Evolutionary conservation across 2,888 invertebrate genomes (phyloP), one percentile per base, ranked within the genome.

Genomic region (Tetranychus piercei): DNA sequence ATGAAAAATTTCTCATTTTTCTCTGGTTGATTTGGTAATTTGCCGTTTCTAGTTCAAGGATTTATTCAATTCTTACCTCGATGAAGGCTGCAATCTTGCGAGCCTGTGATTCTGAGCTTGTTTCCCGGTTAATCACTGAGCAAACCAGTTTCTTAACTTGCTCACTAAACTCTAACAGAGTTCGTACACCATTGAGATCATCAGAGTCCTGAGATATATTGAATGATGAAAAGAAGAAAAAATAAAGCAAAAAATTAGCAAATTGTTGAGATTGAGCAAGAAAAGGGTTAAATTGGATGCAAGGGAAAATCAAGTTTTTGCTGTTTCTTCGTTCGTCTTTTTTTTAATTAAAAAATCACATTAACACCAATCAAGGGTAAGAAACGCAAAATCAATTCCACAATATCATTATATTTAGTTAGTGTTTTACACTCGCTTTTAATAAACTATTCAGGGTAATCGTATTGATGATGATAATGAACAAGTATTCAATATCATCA

Each of bases 31-130:
- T 34, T 34, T 34, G 34, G 34, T 34, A 69, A 69, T 23, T 9
- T 9, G n/a, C 1, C 23, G 9, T 23, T 23, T 22, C n/a, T 69
- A 69, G 23, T 22, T 20, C 69, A 20, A 69, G 23, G 23, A 23
- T 55, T 55, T 55, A 55, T 9, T 55, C 15, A 71, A 44, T 44
- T 20, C 43, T 74, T 23, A 74, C 74, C 44, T 74, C 74, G 2
- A 74, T 74, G 70, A 74, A 74, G 7, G 72, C 74, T 18, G 72
- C 74, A 34, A 74, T 74, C 66, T 74, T 74, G 2, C 55, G 15
- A 11, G 66, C 72, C 45, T 72, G 74, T 18, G 65, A 23, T 9
- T 74, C 74, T 55, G 72, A 64, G 7, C 43, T 72, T 72, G 44
- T 66, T 20, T 74, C 72, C 66, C 44, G 67, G 71, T 66, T 64